Percentiles rank a stretch among this genome's conserved stretches.
phyloP scores from a whole-genome alignment of 2,113 vertebrate genomes.

The Atractosteus spatula region DNA sequence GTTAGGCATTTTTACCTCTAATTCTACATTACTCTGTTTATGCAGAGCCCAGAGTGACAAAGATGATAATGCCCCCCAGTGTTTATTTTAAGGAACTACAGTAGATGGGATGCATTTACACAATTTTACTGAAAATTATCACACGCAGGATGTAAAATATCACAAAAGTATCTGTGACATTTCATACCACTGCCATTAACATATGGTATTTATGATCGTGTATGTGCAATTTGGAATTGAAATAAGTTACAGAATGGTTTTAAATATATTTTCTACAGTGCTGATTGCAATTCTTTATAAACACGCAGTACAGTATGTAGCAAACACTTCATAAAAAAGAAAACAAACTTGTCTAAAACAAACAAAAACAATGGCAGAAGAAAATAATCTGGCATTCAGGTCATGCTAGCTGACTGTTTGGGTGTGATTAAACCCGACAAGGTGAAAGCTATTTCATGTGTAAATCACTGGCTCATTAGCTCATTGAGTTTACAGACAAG shows the following conservation, averaged over 20 bases:
- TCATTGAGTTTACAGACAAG: background rate
- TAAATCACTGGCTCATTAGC: slow-evolving; percentile 34
- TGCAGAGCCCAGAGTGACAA: slow-evolving; percentile 3
- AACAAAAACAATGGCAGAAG: slow-evolving; percentile 13
- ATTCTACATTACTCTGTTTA: background rate
- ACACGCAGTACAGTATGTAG: no score
- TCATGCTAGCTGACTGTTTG: slow-evolving; percentile 23
- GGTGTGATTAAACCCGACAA: slow-evolving; percentile 36
- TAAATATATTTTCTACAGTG: no score
- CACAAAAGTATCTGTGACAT: no score
- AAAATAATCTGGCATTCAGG: slow-evolving; percentile 31
- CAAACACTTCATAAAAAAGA: no score
- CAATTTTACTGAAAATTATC: no score
- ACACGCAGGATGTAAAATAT: no score
- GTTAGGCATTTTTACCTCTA: no score
- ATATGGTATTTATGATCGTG: no score
- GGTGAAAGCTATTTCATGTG: slow-evolving; percentile 19
- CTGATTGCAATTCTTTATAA: no score
- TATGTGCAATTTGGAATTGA: no score
- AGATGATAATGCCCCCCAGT: slow-evolving; percentile 29
- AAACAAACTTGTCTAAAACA: slow-evolving; percentile 3
- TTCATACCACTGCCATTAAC: no score
- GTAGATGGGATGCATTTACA: background rate
- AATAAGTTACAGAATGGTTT: no score
- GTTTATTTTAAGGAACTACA: slow-evolving; percentile 31